phyloP scores from a whole-genome alignment of 1,140 invertebrate genomes.

The Zaprionus lachaisei region DNA sequence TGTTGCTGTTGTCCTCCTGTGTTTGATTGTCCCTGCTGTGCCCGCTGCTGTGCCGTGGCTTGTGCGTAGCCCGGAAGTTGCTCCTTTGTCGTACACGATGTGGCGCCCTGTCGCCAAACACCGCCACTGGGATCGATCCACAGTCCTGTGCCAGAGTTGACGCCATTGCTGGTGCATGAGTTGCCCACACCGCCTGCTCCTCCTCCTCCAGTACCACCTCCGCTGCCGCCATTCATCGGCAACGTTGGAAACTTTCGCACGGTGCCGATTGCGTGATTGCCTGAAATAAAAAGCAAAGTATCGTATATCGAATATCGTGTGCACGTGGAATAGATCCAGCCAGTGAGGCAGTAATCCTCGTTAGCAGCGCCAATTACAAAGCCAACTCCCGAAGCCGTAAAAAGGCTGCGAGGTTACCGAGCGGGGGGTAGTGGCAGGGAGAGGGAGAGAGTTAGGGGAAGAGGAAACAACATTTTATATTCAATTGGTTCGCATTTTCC shows the following conservation, averaged over 20 bases:
- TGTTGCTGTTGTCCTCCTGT: slow-evolving; percentile 26
- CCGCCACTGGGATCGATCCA: slow-evolving; percentile 84
- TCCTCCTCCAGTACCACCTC: slow-evolving; percentile 23
- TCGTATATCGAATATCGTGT: slow-evolving; percentile 33
- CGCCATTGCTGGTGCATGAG: slow-evolving; percentile 41
- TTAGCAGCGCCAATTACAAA: slow-evolving; percentile 48
- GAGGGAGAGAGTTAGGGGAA: not conserved
- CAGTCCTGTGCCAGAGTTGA: slow-evolving; percentile 63
- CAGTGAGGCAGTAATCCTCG: slow-evolving; percentile 53
- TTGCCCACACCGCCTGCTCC: slow-evolving; percentile 22
- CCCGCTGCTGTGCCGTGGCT: slow-evolving; percentile 68
- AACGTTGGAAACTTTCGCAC: slow-evolving; percentile 84
- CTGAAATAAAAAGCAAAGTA: slow-evolving; percentile 71
- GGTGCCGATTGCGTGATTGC: slow-evolving; percentile 85
- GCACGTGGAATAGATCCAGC: slow-evolving; percentile 31
- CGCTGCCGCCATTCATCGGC: slow-evolving; percentile 76
- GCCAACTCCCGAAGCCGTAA: slow-evolving; percentile 40
- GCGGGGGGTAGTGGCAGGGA: not conserved
- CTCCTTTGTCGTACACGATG: slow-evolving; percentile 77
- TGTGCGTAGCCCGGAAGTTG: slow-evolving; percentile 84
- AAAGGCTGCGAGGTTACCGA: not conserved
- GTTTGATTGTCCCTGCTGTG: slow-evolving; percentile 51
- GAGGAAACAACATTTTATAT: slow-evolving; percentile 81
- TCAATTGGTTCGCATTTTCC: slow-evolving; percentile 63
- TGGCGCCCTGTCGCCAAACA: slow-evolving; percentile 51